A percentile compares a stretch with the other conserved stretches of the same genome.
These are phyloP conservation scores for Melanerpes aurifrons DNA, from an alignment of 2,113 vertebrate species.

Conservation along the genomic window DNA sequence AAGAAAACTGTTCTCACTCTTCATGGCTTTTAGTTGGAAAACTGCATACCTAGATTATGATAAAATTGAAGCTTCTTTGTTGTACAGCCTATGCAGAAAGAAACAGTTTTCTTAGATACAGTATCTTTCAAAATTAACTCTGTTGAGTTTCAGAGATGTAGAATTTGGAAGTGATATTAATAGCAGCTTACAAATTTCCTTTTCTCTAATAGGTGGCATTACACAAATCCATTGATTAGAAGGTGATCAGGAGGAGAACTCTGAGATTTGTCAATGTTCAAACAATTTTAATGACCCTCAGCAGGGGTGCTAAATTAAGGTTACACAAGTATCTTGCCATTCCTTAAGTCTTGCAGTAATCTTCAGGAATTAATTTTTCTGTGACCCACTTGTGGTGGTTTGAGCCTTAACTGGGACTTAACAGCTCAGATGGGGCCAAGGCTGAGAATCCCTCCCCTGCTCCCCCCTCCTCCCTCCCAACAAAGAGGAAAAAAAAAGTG, in stretches of 20 bases:
- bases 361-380: conserved; percentile 12
- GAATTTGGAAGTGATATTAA: background rate
- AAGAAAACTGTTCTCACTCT: background rate
- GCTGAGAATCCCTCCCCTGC: no score
- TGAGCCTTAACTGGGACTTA: no score
- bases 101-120: background rate
- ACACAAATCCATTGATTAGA: background rate
- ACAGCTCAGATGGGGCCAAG: no score
- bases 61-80: background rate
- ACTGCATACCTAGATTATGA: background rate
- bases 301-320: background rate
- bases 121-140: background rate
- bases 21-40: background rate
- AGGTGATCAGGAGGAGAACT: background rate
- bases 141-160: background rate
- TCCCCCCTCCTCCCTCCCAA: no score
- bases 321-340: background rate
- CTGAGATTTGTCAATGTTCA: background rate
- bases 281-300: background rate
- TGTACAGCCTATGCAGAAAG: background rate
- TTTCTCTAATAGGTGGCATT: background rate
- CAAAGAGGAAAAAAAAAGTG: no score
- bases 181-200: background rate
- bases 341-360: background rate
- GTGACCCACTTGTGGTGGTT: background rate